These are phyloP conservation scores for Tribolium freemani DNA, from an alignment of 2,888 invertebrate genomes.

Conservation along the genomic window DNA sequence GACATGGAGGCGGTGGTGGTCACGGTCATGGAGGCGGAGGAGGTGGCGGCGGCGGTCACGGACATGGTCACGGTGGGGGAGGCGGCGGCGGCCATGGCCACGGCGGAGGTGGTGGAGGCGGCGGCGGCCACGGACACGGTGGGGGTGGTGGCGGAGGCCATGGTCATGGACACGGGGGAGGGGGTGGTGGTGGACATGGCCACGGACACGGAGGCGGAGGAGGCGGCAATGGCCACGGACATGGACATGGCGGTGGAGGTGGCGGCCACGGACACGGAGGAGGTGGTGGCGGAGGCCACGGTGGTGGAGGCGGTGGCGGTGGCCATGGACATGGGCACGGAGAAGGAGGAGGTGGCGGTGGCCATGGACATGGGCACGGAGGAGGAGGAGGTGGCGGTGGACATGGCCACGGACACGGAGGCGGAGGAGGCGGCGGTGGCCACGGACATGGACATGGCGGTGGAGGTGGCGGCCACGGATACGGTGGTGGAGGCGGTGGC, in stretches of 20 bases:
- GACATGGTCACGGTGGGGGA: slow-evolving; percentile 44
- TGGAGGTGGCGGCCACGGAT: slow-evolving; percentile 47
- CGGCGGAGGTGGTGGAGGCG: slow-evolving; percentile 36
- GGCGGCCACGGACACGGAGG: slow-evolving; percentile 50
- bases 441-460: slow-evolving; percentile 47
- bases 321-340: slow-evolving; percentile 46
- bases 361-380: slow-evolving; percentile 44
- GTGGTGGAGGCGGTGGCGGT: slow-evolving; percentile 41
- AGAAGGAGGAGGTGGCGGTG: slow-evolving; percentile 44
- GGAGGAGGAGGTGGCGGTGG: slow-evolving; percentile 44
- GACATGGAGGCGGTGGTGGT: slow-evolving; percentile 36
- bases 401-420: slow-evolving; percentile 44
- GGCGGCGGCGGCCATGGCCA: slow-evolving; percentile 33
- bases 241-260: slow-evolving; percentile 45
- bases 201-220: slow-evolving; percentile 39
- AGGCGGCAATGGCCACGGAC: slow-evolving; percentile 49
- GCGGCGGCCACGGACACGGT: slow-evolving; percentile 30
- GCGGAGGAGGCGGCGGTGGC: slow-evolving; percentile 46
- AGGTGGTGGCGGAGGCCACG: slow-evolving; percentile 54
- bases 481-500: slow-evolving; percentile 52
- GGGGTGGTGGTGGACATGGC: slow-evolving; percentile 33
- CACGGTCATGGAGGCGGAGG: slow-evolving; percentile 35
- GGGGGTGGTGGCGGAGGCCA: slow-evolving; percentile 26
- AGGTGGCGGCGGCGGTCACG: slow-evolving; percentile 39
- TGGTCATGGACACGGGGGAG: slow-evolving; percentile 36